Evolutionary conservation across 2,888 invertebrate species (phyloP), one percentile per base, ranked within the genome.

Genomic region (Sphaerophoria taeniata): DNA sequence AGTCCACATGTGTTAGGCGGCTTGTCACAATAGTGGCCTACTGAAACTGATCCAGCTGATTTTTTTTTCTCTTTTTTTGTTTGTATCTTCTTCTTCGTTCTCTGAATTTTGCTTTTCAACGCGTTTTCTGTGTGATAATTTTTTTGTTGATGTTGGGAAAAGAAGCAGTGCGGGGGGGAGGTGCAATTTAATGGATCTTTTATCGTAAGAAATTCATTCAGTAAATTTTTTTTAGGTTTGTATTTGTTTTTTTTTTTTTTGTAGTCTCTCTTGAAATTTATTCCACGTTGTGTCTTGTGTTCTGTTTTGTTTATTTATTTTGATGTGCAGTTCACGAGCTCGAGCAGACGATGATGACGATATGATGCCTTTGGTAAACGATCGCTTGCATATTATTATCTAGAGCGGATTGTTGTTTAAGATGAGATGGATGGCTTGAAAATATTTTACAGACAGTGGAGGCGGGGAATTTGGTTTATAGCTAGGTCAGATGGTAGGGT

Each of bases 21-120:
- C 78, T 72, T 73, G 55, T 61, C 34, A 49, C 24, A 6, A 49
- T 36, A 67, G 72, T 85, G 85, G 76, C 85, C 85, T 85, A 85
- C 76, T 85, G 81, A 85, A 81, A 85, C 76, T 85, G 81, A 85
- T 85, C 85, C 81, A 85, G 85, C 85, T 85, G 85, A 81, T 77
- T 75, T 67, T 76, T 75, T 77, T 75, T 65, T 76, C 72, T 34
- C 14, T 67, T 80, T 6, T 43, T 60, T 11, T 49, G 49, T 14
- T 72, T 45, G 60, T 36, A 56, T 74, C 36, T 63, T 63, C 70
- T 49, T 71, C 47, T 75, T 75, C 60, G 70, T 49, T 71, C 47
- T 75, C 72, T 55, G 70, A 56, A 51, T 72, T 39, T 65, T 70
- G 43, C 70, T 16, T 61, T 11, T 16, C 43, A 33, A 24, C 24